Evolutionary conservation across 1,140 invertebrate genomes (phyloP).

Genomic region (Macrotrachela quadricornifera): DNA sequence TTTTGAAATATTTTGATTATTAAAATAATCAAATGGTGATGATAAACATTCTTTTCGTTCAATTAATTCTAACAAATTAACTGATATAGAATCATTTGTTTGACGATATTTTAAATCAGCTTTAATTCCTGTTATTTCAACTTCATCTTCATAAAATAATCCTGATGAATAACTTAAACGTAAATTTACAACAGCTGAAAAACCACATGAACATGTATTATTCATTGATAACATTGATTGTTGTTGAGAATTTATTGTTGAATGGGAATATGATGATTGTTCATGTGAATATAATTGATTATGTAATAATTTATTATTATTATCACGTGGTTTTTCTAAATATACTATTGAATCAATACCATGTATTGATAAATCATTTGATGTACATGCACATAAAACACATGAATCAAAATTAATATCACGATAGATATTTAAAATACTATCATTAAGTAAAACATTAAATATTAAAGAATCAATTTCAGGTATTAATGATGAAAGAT

Average conservation of each 20-base stretch:
- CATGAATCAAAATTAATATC: constrained; percentile 96
- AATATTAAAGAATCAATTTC: not conserved
- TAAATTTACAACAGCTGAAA: constrained; percentile 78
- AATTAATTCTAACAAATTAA: no score
- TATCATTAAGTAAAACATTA: constrained; percentile 46
- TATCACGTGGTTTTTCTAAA: constrained; percentile 28
- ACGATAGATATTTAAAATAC: constrained; percentile 67
- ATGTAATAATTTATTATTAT: not conserved
- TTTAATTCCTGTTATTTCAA: constrained; percentile 63
- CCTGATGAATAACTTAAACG: constrained; percentile 62
- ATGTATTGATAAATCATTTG: constrained; percentile 34
- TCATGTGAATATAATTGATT: not conserved
- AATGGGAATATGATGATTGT: not conserved
- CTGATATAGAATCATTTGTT: no score
- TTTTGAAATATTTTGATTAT: no score
- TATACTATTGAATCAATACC: constrained; percentile 10
- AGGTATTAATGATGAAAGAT: not conserved
- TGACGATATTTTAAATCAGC: no score
- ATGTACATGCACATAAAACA: constrained; percentile 87
- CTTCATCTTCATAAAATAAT: constrained; percentile 86
- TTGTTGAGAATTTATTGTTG: constrained; percentile 9
- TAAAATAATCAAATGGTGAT: no score
- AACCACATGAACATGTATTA: constrained; percentile 66
- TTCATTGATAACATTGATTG: constrained; percentile 16
- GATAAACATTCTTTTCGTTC: no score